Evolutionary conservation across 1,140 invertebrate genomes (phyloP).

Genomic region (Drosophila pseudoobscura): DNA sequence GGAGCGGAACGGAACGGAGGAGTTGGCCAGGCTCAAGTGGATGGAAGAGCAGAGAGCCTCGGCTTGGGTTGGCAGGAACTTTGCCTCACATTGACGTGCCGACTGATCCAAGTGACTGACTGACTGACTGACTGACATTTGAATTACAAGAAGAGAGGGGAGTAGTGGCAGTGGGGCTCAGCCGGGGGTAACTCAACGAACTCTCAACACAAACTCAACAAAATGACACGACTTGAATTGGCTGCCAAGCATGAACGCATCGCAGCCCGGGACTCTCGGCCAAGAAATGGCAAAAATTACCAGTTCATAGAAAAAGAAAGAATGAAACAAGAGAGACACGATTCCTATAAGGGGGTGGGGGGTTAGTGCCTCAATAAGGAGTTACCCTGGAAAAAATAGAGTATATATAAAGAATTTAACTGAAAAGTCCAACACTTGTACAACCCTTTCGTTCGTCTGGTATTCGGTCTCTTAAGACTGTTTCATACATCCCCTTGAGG

Average conservation of each 20-base stretch:
- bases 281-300: slow-evolving; percentile 58
- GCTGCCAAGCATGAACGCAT: slow-evolving; percentile 76
- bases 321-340: neutral
- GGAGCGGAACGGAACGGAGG: slow-evolving; percentile 7
- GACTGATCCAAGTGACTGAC: slow-evolving; percentile 47
- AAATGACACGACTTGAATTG: slow-evolving; percentile 80
- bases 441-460: no score
- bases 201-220: slow-evolving; percentile 79
- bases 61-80: slow-evolving; percentile 45
- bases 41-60: slow-evolving; percentile 11
- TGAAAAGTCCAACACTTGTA: no score
- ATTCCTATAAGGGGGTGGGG: no score
- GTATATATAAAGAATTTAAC: no score
- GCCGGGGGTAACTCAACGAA: slow-evolving; percentile 38
- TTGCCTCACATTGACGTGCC: slow-evolving; percentile 64
- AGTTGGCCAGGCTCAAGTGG: slow-evolving; percentile 44
- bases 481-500: no score
- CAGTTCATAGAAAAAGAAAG: slow-evolving; percentile 25
- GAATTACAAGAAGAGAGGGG: slow-evolving; percentile 63
- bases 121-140: slow-evolving; percentile 64
- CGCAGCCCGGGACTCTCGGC: slow-evolving; percentile 50
- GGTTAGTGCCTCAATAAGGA: no score
- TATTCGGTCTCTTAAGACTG: no score
- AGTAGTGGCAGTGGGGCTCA: neutral
- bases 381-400: no score